A percentile compares a stretch with the other conserved stretches of the same genome.
phyloP scores from a whole-genome alignment of 2,113 vertebrate genomes.

The Casuarius casuarius region DNA sequence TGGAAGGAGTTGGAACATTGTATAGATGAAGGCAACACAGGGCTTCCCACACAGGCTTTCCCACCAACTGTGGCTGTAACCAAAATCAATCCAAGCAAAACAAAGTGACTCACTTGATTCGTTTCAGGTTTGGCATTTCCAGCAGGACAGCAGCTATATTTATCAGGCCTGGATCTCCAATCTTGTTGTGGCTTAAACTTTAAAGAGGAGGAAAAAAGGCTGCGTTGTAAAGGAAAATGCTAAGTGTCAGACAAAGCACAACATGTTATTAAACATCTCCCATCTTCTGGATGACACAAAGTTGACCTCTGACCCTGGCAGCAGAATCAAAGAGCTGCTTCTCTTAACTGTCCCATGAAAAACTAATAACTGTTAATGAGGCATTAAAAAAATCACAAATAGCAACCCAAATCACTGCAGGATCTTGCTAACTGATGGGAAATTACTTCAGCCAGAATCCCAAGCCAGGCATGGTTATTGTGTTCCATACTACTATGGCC shows the following conservation, averaged over 20 bases:
- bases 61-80: not conserved
- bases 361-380: not conserved
- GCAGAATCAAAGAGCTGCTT: constrained; percentile 20
- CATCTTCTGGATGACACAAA: not conserved
- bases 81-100: not conserved
- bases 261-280: not conserved
- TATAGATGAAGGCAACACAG: not conserved
- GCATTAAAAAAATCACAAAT: not conserved
- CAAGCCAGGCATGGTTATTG: not conserved
- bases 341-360: not conserved
- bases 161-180: constrained; percentile 77
- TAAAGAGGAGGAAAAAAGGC: not conserved
- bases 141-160: constrained; percentile 76
- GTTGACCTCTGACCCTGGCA: not conserved
- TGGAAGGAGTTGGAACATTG: not conserved
- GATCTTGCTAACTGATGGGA: not conserved
- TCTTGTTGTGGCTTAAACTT: constrained; percentile 84
- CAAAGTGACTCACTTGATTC: constrained; percentile 80
- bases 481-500: not conserved
- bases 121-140: constrained; percentile 78
- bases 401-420: not conserved
- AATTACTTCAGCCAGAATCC: not conserved
- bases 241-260: not conserved
- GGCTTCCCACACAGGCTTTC: not conserved
- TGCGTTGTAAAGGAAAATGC: not conserved